Conservation (phyloP, 2,113 vertebrate species). For the human region DNA sequence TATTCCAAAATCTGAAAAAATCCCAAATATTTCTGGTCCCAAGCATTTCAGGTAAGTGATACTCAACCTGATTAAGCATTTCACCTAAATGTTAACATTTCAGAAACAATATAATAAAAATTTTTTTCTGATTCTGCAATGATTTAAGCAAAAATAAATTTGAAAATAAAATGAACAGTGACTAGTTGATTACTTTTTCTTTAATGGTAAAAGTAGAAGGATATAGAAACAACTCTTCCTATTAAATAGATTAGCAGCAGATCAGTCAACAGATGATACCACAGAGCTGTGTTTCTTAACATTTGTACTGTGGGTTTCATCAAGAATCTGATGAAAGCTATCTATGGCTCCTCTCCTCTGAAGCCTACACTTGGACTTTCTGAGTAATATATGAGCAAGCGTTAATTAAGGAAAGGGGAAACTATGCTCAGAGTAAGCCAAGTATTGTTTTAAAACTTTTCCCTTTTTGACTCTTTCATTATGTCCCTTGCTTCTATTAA, state of each 20-base stretch:
- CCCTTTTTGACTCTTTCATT: neutral
- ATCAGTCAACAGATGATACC: neutral
- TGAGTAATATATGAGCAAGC: neutral
- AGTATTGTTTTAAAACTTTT: neutral
- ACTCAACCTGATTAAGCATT: neutral
- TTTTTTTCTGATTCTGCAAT: neutral
- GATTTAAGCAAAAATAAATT: neutral
- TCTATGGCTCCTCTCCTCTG: neutral
- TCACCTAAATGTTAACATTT: neutral
- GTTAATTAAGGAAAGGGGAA: neutral
- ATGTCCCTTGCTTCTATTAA: neutral
- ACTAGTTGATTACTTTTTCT: neutral
- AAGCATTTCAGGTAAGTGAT: neutral
- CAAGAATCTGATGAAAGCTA: neutral
- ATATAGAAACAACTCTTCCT: neutral
- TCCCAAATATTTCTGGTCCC: neutral
- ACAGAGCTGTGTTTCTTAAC: neutral
- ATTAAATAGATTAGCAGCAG: neutral
- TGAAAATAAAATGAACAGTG: neutral
- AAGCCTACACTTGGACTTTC: neutral
- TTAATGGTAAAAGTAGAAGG: neutral
- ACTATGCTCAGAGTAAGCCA: neutral
- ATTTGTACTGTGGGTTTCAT: neutral
- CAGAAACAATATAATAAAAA: conserved; percentile 7
- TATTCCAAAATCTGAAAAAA: neutral